Evolutionary conservation across 1,140 invertebrate species (phyloP), one percentile per base, ranked within the genome.

Genomic region (Drosophila obscura): DNA sequence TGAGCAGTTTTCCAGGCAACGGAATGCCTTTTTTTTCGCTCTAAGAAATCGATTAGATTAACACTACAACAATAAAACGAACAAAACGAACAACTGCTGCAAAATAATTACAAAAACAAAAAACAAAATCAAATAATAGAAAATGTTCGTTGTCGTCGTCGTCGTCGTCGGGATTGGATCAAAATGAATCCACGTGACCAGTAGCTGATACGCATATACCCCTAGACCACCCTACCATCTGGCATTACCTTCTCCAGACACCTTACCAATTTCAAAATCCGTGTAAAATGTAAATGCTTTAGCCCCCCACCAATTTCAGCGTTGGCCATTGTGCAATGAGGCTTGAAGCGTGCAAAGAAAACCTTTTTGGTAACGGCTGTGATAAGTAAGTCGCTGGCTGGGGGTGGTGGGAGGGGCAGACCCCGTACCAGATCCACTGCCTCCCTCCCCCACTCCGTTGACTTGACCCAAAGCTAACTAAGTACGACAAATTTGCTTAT

Each of bases 251-350:
- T 39, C 35, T 39, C 35, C 11, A 4, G 11, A 39, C 35, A 39
- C 35, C 35, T 39, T 39, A 39, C 35, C 35, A 24, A 57, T 58
- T 74, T 45, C 2, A 44, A 75, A 75, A 75, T 75, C 72, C 53
- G 53, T 75, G 72, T 59, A 52, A 75, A 75, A 73, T 75, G 73
- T 75, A 75, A 75, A 75, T 75, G 72, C 48, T 59, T 75, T 43
- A 62, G 16, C 69, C 50, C 62, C 26, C 46, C 19, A 75, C 35
- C 8, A 39, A 39, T 39, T 39, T 39, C 35, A 35, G 26, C 16
- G 13, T 19, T 50, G 15, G 45, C 35, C 26, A 58, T 76, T 76
- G 73, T 57, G 73, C 74, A 76, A 76, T 66, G 56, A 44, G 50
- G 55, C 63, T 35, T 41, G 52, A 64, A 56, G 28, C 22, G 55